A percentile compares a stretch with the other conserved stretches of the same genome.
Evolutionary conservation across 92 coral and sea anemone species (phyloP).

Genomic region (Parazoanthus darwini): DNA sequence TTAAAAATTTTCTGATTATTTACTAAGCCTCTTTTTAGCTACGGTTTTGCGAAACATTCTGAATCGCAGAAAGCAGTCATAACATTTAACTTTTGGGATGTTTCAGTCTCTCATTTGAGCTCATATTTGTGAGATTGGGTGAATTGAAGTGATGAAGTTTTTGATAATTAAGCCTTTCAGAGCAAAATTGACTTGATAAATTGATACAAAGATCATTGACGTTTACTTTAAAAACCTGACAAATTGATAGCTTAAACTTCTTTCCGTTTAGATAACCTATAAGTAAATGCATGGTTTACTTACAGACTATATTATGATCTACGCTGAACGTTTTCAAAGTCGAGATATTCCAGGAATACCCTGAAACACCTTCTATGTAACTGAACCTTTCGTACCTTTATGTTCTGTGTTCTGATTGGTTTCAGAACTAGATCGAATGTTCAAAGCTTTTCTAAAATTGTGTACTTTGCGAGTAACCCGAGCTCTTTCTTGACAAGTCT

Average conservation of each 20-base stretch:
- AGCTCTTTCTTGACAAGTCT: background rate
- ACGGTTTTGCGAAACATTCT: background rate
- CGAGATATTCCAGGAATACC: background rate
- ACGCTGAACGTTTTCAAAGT: background rate
- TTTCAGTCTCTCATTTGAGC: background rate
- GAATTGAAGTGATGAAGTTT: background rate
- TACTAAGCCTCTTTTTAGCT: too few relatives aligned
- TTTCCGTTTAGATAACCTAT: too few relatives aligned
- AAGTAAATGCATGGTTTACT: background rate
- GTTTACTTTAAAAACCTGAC: background rate
- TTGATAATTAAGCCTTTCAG: background rate
- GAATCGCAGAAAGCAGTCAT: background rate
- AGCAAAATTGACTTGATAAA: background rate
- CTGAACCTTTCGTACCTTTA: background rate
- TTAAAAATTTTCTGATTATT: background rate
- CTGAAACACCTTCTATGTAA: background rate
- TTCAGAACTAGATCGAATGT: background rate
- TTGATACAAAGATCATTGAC: background rate
- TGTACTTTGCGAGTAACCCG: background rate
- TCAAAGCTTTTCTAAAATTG: background rate
- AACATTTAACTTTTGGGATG: too few relatives aligned
- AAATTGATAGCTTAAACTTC: background rate
- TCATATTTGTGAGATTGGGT: background rate
- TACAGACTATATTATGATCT: background rate
- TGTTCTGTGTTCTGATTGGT: background rate